phyloP scores from a whole-genome alignment of 2,888 invertebrate genomes.

The Eilema caniola region DNA sequence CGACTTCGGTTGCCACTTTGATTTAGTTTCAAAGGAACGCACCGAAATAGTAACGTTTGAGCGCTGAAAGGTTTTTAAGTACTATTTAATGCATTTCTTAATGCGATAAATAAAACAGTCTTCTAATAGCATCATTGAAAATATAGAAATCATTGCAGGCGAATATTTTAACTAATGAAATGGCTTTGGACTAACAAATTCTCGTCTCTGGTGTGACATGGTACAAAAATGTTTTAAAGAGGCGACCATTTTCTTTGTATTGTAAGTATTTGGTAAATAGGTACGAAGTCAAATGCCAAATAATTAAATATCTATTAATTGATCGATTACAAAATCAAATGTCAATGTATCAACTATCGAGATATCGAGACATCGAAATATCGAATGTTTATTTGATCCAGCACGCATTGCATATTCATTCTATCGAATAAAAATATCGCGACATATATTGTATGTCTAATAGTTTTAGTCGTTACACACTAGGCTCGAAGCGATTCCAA shows the following conservation, averaged over 20 bases:
- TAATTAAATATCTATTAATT: too few species aligned
- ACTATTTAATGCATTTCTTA: not conserved
- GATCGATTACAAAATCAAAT: too few species aligned
- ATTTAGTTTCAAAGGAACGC: conserved; percentile 45
- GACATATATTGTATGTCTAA: too few species aligned
- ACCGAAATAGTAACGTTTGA: conserved; percentile 32
- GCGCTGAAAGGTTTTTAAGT: conserved; percentile 22
- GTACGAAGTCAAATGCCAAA: too few species aligned
- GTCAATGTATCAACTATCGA: too few species aligned
- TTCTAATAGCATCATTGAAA: not conserved
- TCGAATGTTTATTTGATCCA: too few species aligned
- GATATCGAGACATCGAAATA: too few species aligned
- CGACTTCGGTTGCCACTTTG: conserved; percentile 40
- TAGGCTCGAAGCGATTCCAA: not conserved
- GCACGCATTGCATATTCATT: too few species aligned
- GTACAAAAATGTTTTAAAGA: not conserved
- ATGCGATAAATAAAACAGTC: not conserved
- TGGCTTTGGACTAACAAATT: not conserved
- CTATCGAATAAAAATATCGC: too few species aligned
- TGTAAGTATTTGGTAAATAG: too few species aligned
- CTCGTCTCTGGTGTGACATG: not conserved
- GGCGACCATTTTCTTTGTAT: not conserved
- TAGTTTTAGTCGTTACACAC: not conserved
- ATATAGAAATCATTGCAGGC: not conserved
- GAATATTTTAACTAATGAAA: not conserved